Percentiles rank a stretch among this genome's conserved stretches.
These are phyloP conservation scores for Tamandua tetradactyla DNA, from an alignment of 2,797 vertebrate species.

Conservation along the genomic window DNA sequence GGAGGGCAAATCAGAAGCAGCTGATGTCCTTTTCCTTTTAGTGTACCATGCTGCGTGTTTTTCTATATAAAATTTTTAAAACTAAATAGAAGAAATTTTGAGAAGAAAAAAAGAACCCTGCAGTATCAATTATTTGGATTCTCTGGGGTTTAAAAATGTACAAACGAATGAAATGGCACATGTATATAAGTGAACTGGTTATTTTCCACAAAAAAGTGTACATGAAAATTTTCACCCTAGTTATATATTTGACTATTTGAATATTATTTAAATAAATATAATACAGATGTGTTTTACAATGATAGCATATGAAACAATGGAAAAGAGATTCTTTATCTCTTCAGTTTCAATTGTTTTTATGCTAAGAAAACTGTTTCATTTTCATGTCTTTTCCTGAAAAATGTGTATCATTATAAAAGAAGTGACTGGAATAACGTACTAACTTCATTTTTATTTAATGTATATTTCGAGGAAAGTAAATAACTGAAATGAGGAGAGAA, in stretches of 20 bases:
- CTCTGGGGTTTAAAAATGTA: neutral
- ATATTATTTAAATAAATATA: neutral
- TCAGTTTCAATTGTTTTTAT: neutral
- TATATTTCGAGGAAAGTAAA: neutral
- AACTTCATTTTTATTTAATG: neutral
- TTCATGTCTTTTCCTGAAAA: neutral
- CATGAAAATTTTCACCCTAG: neutral
- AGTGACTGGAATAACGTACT: neutral
- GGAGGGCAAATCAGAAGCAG: neutral
- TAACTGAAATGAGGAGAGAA: neutral
- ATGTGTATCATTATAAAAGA: neutral
- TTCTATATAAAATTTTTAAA: neutral
- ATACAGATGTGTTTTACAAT: neutral
- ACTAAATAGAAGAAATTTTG: neutral
- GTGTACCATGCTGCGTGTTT: neutral
- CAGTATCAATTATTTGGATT: neutral
- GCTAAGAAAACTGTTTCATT: neutral
- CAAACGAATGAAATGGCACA: neutral
- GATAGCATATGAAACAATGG: neutral
- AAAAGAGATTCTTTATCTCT: neutral
- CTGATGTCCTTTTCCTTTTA: neutral
- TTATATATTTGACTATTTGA: neutral
- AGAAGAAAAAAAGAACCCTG: neutral
- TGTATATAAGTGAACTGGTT: neutral
- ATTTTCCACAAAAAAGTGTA: neutral